These are phyloP conservation scores for Pteropus rufus DNA, from an alignment of 2,797 vertebrate genomes.

Conservation along the genomic window DNA sequence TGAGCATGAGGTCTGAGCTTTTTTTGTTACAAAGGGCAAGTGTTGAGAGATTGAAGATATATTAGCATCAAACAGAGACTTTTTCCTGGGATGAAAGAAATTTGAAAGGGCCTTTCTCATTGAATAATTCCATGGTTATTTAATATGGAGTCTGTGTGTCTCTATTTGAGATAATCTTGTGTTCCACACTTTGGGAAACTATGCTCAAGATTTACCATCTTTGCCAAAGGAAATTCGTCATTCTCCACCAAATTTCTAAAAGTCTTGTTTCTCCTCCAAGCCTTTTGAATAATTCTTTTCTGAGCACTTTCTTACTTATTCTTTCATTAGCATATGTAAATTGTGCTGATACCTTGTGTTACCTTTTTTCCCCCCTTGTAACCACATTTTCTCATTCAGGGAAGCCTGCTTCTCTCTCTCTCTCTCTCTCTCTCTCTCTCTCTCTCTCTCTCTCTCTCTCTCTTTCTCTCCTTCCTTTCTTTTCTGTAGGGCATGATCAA, in stretches of 20 bases:
- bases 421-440: no score
- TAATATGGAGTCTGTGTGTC: neutral
- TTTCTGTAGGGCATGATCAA: neutral
- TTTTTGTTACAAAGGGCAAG: slow-evolving; percentile 42
- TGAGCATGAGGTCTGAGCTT: neutral
- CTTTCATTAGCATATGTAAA: neutral
- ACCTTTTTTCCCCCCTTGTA: neutral
- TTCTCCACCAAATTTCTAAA: neutral
- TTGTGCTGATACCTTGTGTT: neutral
- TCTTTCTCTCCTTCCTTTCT: no score
- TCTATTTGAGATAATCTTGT: neutral
- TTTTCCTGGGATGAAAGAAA: slow-evolving; percentile 41
- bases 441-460: no score
- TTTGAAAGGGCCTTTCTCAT: slow-evolving; percentile 21
- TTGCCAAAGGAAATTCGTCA: neutral
- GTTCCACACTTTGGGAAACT: neutral
- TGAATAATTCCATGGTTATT: slow-evolving; percentile 27
- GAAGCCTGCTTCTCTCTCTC: neutral
- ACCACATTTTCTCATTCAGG: neutral
- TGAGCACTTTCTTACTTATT: neutral
- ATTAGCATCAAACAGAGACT: slow-evolving; percentile 10
- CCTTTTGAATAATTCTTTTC: neutral
- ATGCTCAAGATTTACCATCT: neutral
- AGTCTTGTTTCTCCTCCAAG: neutral
- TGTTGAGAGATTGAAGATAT: slow-evolving; percentile 25